Base-by-base conservation (phyloP, 2,888 invertebrate species). In the Thecophora atra region DNA sequence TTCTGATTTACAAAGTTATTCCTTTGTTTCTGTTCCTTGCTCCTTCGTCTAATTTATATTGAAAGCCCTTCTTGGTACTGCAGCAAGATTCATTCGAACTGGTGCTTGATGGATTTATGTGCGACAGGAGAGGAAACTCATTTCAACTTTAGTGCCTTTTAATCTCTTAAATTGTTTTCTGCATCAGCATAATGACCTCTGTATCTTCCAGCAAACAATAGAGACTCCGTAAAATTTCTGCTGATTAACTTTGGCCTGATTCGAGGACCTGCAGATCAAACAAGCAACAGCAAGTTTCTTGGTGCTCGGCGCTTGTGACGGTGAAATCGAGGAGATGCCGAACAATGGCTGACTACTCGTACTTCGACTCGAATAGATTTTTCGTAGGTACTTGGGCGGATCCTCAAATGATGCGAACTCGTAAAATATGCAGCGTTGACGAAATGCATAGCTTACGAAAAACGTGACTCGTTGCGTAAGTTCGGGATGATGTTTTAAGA, bases 381-480 rank as follows among this genome's bases (percentile, higher is more conserved):
- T 19, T 8, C 54, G 21, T 54, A 21, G 21, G 47, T 47, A 47
- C 47, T 47, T 47, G 15, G 47, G 47, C 5, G 47, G n/a, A 17
- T 47, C 24, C 26, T 58, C 24, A 21, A 54, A 54, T 5, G 28
- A 11, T 58, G 4, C 24, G 17, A 28, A 58, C 13, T 58, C 13
- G 54, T 3, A 11, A 54, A 42, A 63, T 19, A 19, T 47, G 63
- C 62, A 63, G 42, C 51, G 52, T 63, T 52, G 26, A 51, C 60
- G 51, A 30, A 19, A 62, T 60, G 62, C 62, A 69, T 13, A 68
- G 56, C 58, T 58, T 44, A 58, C 68, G 42, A 44, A 11, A n/a
- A 60, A 70, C 70, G 70, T 70, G 70, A 70, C 70, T 63, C 21
- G 51, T 62, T 52, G 70, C 15, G 37, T 52, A 30, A 70, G 62